Conservation (phyloP, 2,113 vertebrate species). For the Actenoides hombroni region DNA sequence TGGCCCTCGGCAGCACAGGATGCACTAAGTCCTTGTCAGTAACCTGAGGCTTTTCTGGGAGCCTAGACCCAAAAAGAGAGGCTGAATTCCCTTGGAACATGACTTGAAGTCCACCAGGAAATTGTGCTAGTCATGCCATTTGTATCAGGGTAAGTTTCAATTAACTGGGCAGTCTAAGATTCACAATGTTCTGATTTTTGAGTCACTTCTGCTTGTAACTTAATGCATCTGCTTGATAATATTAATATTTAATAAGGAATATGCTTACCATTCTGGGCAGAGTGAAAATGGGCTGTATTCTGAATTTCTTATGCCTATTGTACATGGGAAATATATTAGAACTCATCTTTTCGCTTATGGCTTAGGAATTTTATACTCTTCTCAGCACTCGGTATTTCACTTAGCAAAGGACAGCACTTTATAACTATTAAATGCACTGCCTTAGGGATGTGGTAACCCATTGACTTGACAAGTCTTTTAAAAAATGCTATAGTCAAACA, state of each 20-base stretch:
- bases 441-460: constrained; percentile 60
- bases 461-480: constrained; percentile 67
- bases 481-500: constrained; percentile 51
- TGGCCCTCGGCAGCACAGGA: background rate
- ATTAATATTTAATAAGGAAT: constrained; percentile 51
- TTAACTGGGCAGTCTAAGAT: background rate
- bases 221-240: background rate
- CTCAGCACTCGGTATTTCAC: constrained; percentile 51
- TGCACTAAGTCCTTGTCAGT: background rate
- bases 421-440: constrained; percentile 63
- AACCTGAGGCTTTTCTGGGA: background rate
- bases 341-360: constrained; percentile 48
- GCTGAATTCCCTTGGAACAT: background rate
- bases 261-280: constrained; percentile 10
- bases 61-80: background rate
- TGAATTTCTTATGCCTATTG: constrained; percentile 29
- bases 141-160: background rate
- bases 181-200: background rate
- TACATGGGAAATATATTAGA: constrained; percentile 39
- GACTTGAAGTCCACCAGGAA: background rate
- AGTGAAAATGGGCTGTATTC: background rate
- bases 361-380: constrained; percentile 43
- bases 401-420: constrained; percentile 66
- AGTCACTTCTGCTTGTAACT: constrained; percentile 1
- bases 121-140: background rate